Base-by-base conservation (phyloP, 2,888 invertebrate species). In the Deilephila porcellus region DNA sequence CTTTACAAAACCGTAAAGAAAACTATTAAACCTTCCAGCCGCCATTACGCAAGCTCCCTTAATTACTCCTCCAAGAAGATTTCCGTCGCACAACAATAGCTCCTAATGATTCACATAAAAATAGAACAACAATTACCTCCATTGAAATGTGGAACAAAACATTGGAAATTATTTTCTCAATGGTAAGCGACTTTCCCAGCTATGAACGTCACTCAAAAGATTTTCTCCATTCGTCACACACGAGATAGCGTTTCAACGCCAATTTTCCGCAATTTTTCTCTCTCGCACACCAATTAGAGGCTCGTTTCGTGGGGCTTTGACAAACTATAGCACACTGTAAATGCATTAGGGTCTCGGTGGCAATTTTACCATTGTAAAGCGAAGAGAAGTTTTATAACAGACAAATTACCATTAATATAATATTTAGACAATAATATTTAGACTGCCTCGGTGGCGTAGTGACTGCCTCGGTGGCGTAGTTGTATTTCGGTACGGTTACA, bases 111-210 rank as follows among this genome's bases (percentile, higher is more conserved):
- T 56, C n/a, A 37, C 19, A 34, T n/a, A 64, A 6, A 64, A 37
- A 37, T 64, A 64, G 37, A 37, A 8, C 64, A 64, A 20, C 60
- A 60, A 37, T 71, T 32, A 37, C 59, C n/a, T 73, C 29, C 70
- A 32, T 34, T 5, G 53, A 77, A 64, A 72, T 52, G 56, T 14
- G 37, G 64, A 19, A 19, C 34, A 8, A 37, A 81, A 72, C 76
- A 72, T 71, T 14, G 20, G 19, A n/a, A 6, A n/a, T 53, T 1
- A 59, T 20, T 59, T 45, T 25, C 53, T 34, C 64, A 17, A 62
- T 62, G 11, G 45, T 20, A 29, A 17, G 45, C 11, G 45, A 5
- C 25, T 67, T 62, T 71, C 20, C 14, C 29, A 5, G 25, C 45
- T 67, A 25, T 56, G n/a, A 52, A 25, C 25, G 67, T 52, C 67